A percentile compares a stretch with the other conserved stretches of the same genome.
Conservation (phyloP, 1,140 invertebrate species). For the Gonioctena quinquepunctata region DNA sequence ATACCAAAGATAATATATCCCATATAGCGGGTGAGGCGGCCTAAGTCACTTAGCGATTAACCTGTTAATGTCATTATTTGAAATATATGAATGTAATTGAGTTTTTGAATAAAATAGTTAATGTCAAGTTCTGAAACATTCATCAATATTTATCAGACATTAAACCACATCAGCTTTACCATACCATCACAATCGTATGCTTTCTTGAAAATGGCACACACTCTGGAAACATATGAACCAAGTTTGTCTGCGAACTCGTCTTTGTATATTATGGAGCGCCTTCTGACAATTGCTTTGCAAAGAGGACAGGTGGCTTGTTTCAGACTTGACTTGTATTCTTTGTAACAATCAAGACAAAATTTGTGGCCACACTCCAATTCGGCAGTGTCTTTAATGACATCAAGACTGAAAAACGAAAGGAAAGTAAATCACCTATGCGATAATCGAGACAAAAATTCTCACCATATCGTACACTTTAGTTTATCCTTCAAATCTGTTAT, state of each 20-base stretch:
- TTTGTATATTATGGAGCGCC: slow-evolving; percentile 15
- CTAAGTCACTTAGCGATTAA: too few species aligned
- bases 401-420: slow-evolving; percentile 21
- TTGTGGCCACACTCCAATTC: slow-evolving; percentile 27
- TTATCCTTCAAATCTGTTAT: slow-evolving; percentile 20
- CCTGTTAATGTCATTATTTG: too few species aligned
- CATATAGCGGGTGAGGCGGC: too few species aligned
- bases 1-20: too few species aligned
- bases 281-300: slow-evolving; percentile 21
- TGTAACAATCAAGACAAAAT: slow-evolving; percentile 24
- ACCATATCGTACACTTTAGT: slow-evolving; percentile 35
- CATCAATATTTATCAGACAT: too few species aligned
- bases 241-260: slow-evolving; percentile 23
- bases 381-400: slow-evolving; percentile 16
- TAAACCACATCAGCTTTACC: not conserved
- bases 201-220: slow-evolving; percentile 17
- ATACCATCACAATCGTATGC: slow-evolving; percentile 24
- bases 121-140: too few species aligned
- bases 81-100: too few species aligned
- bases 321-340: not conserved
- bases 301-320: slow-evolving; percentile 21
- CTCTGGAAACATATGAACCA: slow-evolving; percentile 17
- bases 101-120: too few species aligned
- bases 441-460: not conserved
- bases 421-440: not conserved